Percentiles rank a stretch among this genome's conserved stretches.
phyloP scores from a whole-genome alignment of 2,797 vertebrate species.

The Margarornis squamiger region DNA sequence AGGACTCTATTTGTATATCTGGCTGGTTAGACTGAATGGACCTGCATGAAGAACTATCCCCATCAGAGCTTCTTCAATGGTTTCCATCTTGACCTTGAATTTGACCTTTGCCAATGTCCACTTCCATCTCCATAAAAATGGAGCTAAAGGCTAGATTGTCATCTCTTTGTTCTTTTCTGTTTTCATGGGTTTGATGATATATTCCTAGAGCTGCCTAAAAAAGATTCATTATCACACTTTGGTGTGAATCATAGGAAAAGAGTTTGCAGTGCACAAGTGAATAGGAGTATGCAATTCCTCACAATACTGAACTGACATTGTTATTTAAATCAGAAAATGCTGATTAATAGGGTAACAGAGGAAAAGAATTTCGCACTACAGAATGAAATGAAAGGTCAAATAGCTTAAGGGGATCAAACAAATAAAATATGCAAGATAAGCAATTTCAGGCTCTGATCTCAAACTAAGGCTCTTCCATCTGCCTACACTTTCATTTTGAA shows the following conservation, averaged over 20 bases:
- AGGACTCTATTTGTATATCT: slow-evolving; percentile 67
- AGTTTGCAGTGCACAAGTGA: neutral
- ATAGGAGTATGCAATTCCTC: neutral
- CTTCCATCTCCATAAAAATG: slow-evolving; percentile 43
- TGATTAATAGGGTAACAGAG: neutral
- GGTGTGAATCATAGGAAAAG: neutral
- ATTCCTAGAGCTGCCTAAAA: slow-evolving; percentile 12
- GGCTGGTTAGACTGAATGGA: slow-evolving; percentile 53
- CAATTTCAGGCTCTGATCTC: neutral
- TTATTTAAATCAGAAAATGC: slow-evolving; percentile 23
- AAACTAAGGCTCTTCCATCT: neutral
- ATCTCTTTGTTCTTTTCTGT: slow-evolving; percentile 9
- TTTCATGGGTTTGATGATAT: neutral
- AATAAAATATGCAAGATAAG: neutral
- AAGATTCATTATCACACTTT: neutral
- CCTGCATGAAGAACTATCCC: neutral
- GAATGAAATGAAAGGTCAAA: slow-evolving; percentile 41
- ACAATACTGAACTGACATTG: neutral
- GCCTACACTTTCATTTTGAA: neutral
- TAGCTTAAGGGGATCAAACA: neutral
- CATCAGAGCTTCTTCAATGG: neutral
- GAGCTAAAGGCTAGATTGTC: neutral
- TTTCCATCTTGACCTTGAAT: slow-evolving; percentile 59
- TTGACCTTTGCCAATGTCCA: slow-evolving; percentile 21
- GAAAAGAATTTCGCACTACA: slow-evolving; percentile 16